Conservation (phyloP, 2,113 vertebrate genomes). For the Gymnobelideus leadbeateri region DNA sequence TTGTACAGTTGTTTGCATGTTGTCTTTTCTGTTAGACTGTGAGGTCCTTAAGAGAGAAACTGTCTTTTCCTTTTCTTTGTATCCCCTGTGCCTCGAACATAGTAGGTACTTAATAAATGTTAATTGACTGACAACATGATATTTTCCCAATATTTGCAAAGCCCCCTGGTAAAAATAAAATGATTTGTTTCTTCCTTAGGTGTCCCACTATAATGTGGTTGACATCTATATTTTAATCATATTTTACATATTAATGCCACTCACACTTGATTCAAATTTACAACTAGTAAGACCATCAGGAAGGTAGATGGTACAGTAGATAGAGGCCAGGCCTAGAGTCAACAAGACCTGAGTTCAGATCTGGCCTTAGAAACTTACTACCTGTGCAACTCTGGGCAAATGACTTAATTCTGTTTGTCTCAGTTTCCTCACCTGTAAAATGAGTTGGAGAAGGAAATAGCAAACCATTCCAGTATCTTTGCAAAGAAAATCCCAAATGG, state of each 20-base stretch:
- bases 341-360: neutral
- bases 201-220: neutral
- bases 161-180: neutral
- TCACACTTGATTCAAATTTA: neutral
- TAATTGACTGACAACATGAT: neutral
- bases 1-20: neutral
- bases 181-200: neutral
- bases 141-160: neutral
- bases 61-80: neutral
- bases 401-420: neutral
- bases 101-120: neutral
- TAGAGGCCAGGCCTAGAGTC: neutral
- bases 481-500: neutral
- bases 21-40: neutral
- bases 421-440: neutral
- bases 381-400: neutral
- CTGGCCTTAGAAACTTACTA: neutral
- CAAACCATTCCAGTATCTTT: neutral
- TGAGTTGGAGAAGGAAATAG: neutral
- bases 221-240: neutral
- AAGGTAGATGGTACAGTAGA: neutral
- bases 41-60: neutral
- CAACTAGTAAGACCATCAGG: neutral
- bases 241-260: neutral
- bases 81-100: neutral